Percentiles rank a stretch among this genome's conserved stretches.
phyloP scores from a whole-genome alignment of 2,113 vertebrate species.

The Cyprinodon variegatus region DNA sequence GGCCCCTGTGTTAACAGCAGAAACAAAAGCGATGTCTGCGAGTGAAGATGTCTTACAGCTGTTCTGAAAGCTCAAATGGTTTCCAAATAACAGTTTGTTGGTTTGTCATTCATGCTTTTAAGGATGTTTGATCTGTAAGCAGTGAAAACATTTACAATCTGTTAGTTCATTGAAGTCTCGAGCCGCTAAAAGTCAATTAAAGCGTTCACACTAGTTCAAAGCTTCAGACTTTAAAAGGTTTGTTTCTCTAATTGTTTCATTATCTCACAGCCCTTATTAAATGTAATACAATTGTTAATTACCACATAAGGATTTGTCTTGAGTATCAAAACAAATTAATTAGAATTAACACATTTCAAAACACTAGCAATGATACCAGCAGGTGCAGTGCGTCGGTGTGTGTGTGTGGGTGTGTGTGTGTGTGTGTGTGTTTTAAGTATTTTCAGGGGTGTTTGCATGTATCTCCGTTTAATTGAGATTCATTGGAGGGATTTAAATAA shows the following conservation, averaged over 20 bases:
- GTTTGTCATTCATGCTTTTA: conserved; percentile 66
- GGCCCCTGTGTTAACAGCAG: conserved; percentile 73
- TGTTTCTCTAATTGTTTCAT: conserved; percentile 79
- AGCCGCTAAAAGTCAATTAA: conserved; percentile 66
- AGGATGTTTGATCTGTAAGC: conserved; percentile 67
- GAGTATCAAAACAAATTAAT: conserved; percentile 81
- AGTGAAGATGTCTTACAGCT: conserved; percentile 36
- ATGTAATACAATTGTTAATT: conserved; percentile 79
- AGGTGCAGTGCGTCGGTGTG: conserved; percentile 53
- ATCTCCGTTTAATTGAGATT: conserved; percentile 74
- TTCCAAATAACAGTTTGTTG: conserved; percentile 63
- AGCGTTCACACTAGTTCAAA: conserved; percentile 66
- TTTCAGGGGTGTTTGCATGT: conserved; percentile 53
- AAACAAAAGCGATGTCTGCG: conserved; percentile 46
- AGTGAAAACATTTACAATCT: conserved; percentile 62
- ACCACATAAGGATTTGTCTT: conserved; percentile 77
- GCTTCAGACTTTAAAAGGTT: conserved; percentile 71
- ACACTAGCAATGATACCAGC: conserved; percentile 70
- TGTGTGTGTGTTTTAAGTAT: conserved; percentile 21
- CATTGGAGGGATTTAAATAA: conserved; percentile 72
- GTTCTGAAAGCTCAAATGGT: conserved; percentile 44
- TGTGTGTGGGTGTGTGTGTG: conserved; percentile 32
- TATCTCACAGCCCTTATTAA: conserved; percentile 80
- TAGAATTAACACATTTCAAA: conserved; percentile 69
- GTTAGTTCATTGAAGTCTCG: conserved; percentile 56